phyloP scores from a whole-genome alignment of 1,140 invertebrate genomes.

The Phthorimaea operculella region DNA sequence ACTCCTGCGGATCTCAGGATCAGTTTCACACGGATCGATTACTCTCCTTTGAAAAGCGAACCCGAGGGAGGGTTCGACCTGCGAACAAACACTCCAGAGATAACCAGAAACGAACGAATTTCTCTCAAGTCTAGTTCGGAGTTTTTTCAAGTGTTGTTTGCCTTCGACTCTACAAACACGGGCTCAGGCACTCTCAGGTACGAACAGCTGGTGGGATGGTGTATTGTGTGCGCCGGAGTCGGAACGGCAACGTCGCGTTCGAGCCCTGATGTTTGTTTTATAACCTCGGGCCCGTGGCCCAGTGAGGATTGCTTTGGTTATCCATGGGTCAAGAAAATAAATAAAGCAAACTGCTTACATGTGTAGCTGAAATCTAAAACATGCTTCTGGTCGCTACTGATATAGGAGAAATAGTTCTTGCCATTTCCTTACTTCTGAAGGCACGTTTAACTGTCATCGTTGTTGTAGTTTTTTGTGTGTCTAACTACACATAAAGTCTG shows the following conservation, averaged over 20 bases:
- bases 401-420: too few relatives aligned
- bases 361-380: too few relatives aligned
- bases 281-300: slow-evolving; percentile 3
- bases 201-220: slow-evolving; percentile 24
- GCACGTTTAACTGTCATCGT: too few relatives aligned
- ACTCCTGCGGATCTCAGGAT: slow-evolving; percentile 39
- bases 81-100: not conserved
- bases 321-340: too few relatives aligned
- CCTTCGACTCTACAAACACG: slow-evolving; percentile 19
- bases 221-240: slow-evolving; percentile 25
- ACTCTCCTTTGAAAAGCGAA: slow-evolving; percentile 29
- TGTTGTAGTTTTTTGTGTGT: too few relatives aligned
- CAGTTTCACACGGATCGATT: slow-evolving; percentile 50
- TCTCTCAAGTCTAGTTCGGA: not conserved
- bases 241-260: slow-evolving; percentile 27
- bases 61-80: slow-evolving; percentile 11
- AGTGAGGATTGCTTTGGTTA: slow-evolving; percentile 14
- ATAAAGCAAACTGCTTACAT: too few relatives aligned
- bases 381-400: too few relatives aligned
- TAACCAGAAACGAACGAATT: not conserved
- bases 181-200: slow-evolving; percentile 15
- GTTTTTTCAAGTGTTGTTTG: not conserved
- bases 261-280: slow-evolving; percentile 22
- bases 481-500: too few relatives aligned
- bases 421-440: too few relatives aligned